A percentile compares a stretch with the other conserved stretches of the same genome.
These are phyloP conservation scores for Netelia inedita DNA, from an alignment of 2,888 invertebrate genomes.

Conservation along the genomic window DNA sequence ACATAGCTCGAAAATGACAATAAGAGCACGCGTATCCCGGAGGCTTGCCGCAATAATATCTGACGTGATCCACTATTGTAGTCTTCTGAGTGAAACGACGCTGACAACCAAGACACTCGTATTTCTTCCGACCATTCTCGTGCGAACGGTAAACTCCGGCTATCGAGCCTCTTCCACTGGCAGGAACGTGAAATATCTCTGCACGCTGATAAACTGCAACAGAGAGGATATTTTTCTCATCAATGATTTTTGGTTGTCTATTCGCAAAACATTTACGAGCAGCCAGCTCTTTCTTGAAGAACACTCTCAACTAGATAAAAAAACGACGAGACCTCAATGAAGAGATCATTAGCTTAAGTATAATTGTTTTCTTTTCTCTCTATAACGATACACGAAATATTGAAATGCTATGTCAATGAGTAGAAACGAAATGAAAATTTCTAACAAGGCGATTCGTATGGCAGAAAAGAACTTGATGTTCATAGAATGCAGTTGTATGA, in stretches of 20 bases:
- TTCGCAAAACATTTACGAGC: conserved; percentile 13
- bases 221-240: conserved; percentile 22
- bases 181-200: conserved; percentile 52
- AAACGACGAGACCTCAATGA: not conserved
- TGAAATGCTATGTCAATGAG: conserved; percentile 2
- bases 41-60: conserved; percentile 78
- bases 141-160: conserved; percentile 61
- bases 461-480: not conserved
- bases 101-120: conserved; percentile 74
- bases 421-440: not conserved
- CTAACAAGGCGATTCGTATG: not conserved
- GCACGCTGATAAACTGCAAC: conserved; percentile 54
- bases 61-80: conserved; percentile 77
- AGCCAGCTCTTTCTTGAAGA: not conserved
- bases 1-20: conserved; percentile 65
- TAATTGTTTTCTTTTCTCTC: not conserved
- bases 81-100: conserved; percentile 75
- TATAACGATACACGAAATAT: not conserved
- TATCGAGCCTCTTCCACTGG: conserved; percentile 66
- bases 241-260: not conserved
- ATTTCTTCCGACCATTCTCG: conserved; percentile 73
- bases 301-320: not conserved
- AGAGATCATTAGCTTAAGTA: not conserved
- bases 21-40: conserved; percentile 75
- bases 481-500: conserved; percentile 15